Evolutionary conservation across 1,140 invertebrate species (phyloP).

Genomic region (Xylocopa sonorina): DNA sequence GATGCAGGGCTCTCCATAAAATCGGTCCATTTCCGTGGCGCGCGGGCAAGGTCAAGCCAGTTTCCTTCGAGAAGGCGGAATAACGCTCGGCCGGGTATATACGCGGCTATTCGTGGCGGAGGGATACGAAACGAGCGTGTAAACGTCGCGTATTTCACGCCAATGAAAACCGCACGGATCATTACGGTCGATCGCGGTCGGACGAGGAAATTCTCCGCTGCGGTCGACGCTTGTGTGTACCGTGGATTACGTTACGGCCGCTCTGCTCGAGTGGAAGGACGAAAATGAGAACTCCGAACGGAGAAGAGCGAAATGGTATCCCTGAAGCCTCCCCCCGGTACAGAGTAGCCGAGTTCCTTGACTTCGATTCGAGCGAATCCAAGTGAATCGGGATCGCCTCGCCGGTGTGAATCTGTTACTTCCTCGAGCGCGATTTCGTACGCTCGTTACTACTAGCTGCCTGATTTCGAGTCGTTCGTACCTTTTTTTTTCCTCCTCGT

Average conservation of each 20-base stretch:
- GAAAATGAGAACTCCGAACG: slow-evolving; percentile 21
- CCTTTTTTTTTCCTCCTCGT: too few species aligned
- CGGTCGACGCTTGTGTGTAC: slow-evolving; percentile 43
- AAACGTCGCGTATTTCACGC: slow-evolving; percentile 73
- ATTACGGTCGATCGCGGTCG: slow-evolving; percentile 66
- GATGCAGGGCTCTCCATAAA: slow-evolving; percentile 22
- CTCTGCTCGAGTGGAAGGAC: neutral
- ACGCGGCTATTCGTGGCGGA: slow-evolving; percentile 34
- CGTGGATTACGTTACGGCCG: slow-evolving; percentile 10
- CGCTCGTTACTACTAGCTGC: too few species aligned
- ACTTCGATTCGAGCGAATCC: too few species aligned
- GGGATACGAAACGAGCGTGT: slow-evolving; percentile 62
- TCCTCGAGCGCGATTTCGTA: too few species aligned
- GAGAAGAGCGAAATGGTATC: neutral
- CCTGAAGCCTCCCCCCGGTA: too few species aligned
- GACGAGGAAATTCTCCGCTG: slow-evolving; percentile 65
- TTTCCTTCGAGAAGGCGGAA: slow-evolving; percentile 37
- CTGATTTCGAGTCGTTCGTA: too few species aligned
- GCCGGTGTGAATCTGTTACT: too few species aligned
- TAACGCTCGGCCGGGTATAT: slow-evolving; percentile 50
- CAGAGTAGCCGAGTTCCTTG: too few species aligned
- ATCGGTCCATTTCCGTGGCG: slow-evolving; percentile 53
- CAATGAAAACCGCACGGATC: slow-evolving; percentile 70
- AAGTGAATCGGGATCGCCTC: too few species aligned
- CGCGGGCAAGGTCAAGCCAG: slow-evolving; percentile 45